Conservation (phyloP, 2,797 vertebrate species). For the Rhinella marina region DNA sequence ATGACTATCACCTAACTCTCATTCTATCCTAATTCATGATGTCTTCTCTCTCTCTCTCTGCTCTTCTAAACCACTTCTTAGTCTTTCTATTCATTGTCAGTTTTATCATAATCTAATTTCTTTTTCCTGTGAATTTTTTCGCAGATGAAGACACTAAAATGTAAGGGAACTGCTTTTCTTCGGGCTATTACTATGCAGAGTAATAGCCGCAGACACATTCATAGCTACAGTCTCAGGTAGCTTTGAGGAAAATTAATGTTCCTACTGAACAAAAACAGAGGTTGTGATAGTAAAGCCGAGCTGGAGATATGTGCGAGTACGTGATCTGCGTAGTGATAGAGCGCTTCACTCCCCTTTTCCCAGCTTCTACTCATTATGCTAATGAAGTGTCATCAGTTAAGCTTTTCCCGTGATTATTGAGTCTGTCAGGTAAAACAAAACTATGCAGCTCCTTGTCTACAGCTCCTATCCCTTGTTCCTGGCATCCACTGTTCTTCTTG, state of each 20-base stretch:
- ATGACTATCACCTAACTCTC: too few species aligned
- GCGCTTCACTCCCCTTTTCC: slow-evolving; percentile 79
- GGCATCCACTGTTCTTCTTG: slow-evolving; percentile 70
- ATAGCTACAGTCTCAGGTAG: slow-evolving; percentile 28
- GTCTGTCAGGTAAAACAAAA: slow-evolving; percentile 76
- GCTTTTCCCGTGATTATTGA: slow-evolving; percentile 82
- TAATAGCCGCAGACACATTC: slow-evolving; percentile 15
- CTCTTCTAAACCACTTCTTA: neutral
- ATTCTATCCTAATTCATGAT: neutral
- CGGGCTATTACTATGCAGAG: slow-evolving; percentile 13
- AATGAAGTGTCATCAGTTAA: slow-evolving; percentile 86
- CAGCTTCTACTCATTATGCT: slow-evolving; percentile 82
- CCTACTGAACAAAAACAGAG: slow-evolving; percentile 30
- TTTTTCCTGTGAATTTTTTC: neutral
- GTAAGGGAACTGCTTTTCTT: slow-evolving; percentile 10
- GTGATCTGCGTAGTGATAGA: slow-evolving; percentile 83
- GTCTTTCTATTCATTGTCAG: neutral
- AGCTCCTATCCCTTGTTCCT: slow-evolving; percentile 61
- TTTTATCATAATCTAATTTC: slow-evolving; percentile 3
- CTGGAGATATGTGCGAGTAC: slow-evolving; percentile 75
- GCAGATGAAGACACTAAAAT: slow-evolving; percentile 12
- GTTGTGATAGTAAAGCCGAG: slow-evolving; percentile 76
- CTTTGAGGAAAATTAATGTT: slow-evolving; percentile 44
- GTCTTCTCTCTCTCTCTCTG: neutral
- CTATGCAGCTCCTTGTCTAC: slow-evolving; percentile 75